These are phyloP conservation scores for Callorhinus ursinus DNA, from an alignment of 2,113 vertebrate genomes.

Conservation along the genomic window DNA sequence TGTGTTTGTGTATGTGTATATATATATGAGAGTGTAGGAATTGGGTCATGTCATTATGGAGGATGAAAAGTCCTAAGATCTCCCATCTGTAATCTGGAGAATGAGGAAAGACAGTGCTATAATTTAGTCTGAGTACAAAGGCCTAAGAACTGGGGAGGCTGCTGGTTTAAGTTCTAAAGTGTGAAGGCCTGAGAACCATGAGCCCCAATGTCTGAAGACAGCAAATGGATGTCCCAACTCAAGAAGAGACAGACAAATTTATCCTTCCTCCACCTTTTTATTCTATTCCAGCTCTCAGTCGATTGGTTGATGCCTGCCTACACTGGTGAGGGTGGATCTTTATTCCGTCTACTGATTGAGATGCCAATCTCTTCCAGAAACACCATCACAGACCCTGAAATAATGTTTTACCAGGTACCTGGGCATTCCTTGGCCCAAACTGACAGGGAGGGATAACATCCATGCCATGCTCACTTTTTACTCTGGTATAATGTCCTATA, in stretches of 20 bases:
- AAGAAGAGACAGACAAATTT: background rate
- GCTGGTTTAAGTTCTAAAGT: background rate
- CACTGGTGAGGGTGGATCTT: background rate
- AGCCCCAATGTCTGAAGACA: background rate
- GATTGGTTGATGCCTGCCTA: background rate
- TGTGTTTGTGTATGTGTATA: no score
- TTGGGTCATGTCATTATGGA: background rate
- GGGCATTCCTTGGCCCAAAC: background rate
- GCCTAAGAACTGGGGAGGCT: background rate
- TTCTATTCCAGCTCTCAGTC: background rate
- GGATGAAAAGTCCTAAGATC: background rate
- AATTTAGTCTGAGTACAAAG: background rate
- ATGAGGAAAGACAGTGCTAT: background rate
- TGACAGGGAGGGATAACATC: background rate
- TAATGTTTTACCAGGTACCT: background rate
- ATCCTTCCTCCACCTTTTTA: background rate
- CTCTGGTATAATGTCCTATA: background rate
- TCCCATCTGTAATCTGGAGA: background rate
- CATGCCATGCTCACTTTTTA: background rate
- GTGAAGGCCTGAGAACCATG: background rate
- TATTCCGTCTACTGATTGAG: background rate
- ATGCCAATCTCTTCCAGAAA: background rate
- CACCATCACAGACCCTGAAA: background rate
- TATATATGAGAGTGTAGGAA: background rate
- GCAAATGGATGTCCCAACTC: background rate